Evolutionary conservation across 2,888 invertebrate genomes (phyloP), one percentile per base, ranked within the genome.

Genomic region (Scaptomyza polygonia): DNA sequence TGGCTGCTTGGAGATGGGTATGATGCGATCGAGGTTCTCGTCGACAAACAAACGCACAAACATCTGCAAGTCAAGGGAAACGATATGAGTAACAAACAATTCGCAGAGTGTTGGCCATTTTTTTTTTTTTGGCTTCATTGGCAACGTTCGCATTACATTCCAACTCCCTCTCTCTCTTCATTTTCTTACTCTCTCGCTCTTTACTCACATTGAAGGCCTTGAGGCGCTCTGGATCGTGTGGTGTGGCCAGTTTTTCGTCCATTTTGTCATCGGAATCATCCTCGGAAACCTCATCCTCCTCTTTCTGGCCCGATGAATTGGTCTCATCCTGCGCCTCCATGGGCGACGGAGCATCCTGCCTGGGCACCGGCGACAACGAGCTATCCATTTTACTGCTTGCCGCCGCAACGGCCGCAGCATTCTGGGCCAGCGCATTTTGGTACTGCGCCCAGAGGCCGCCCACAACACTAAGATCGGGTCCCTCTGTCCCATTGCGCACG

Each of bases 1-100:
- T 8, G 98, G 98, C 92, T 98, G 98, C 91, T 98, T 98, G 54
- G 98, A 98, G 89, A 98, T 98, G 62, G 98, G 98, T 62, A 98
- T 97, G 93, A 97, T 97, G 89, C 98, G 94, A 92, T 98, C 98
- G 83, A 98, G 93, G 91, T 98, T 98, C 92, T 98, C 98, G 91
- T 98, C 98, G 68, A 98, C 98, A 92, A 98, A 98, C 67, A 98
- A 93, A 42, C 98, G 95, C 69, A 98, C 98, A 92, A 98, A 98
- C 98, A 98, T 98, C 98, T 98, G 93, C 51, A 93, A 81, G 68
- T 44, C 34, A 52, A 56, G 52, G 5, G 42, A 34, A 6, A 30
- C 1, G 3, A 30, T 40, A 36, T 62, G 21, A 52, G 39, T 16
- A 43, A 25, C 8, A 36, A 7, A 49, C 1, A 18, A n/a, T 14